Base-by-base conservation (phyloP, 2,888 invertebrate genomes). In the Hypselothyrea guttata region DNA sequence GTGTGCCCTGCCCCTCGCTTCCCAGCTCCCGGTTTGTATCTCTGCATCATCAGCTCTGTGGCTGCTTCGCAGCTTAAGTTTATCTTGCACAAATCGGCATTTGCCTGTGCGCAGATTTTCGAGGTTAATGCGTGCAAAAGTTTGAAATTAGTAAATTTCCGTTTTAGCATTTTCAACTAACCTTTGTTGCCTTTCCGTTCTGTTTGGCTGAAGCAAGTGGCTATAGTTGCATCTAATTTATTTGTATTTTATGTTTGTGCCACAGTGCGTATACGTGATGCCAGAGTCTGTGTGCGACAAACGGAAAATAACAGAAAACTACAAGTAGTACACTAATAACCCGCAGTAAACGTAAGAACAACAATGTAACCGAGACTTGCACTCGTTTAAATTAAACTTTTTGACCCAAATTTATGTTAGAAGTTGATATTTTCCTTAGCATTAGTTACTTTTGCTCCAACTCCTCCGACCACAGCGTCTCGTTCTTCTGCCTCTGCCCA, bases 71-170 rank as follows among this genome's bases (percentile, higher is more conserved):
- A 4, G 33, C 53, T 9, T 9, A 47, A 41, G 53, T 55, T 53
- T 54, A 55, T 47, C 56, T 45, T 41, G 52, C 35, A 48, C 56
- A 65, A 75, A 77, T 73, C 77, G 64, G 64, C 77, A 73, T 73
- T 73, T 68, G 81, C 47, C 63, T 76, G 82, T 66, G 81, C 63
- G 74, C 70, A 84, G 86, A 78, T 78, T 78, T 86, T 79, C 74
- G 86, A 81, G 78, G 78, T 79, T 79, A 79, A 79, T 86, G 78
- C 84, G 84, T 86, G 61, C 82, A 64, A 86, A 78, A 79, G 66
- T 79, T 78, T 84, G 82, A 77, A 79, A 86, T 79, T 79, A 86
- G 78, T 86, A 79, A 84, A 79, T 79, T 79, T 79, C 78, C 86
- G 62, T 66, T 85, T 61, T 67, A 47, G 59, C 75, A 69, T 60